A percentile compares a stretch with the other conserved stretches of the same genome.
These are phyloP conservation scores for Margarornis squamiger DNA, from an alignment of 2,797 vertebrate genomes.

Conservation along the genomic window DNA sequence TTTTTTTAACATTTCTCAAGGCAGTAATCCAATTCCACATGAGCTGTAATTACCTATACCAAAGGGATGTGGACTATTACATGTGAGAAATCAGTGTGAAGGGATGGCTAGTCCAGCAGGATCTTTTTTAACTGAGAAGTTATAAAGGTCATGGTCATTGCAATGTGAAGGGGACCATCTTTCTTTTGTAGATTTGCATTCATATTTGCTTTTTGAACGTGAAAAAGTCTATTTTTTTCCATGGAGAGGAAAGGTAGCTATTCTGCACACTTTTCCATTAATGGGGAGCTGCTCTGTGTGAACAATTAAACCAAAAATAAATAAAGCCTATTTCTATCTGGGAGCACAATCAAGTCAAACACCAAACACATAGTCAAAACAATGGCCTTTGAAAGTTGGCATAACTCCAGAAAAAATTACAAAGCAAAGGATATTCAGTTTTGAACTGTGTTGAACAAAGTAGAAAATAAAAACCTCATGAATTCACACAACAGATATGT, in stretches of 20 bases:
- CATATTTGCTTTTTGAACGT: not conserved
- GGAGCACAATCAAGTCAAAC: not conserved
- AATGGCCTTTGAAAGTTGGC: conserved; percentile 12
- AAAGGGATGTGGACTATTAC: not conserved
- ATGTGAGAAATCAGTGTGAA: not conserved
- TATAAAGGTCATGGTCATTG: not conserved
- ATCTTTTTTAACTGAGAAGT: not conserved
- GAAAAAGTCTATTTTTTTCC: not conserved
- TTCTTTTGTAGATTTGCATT: not conserved
- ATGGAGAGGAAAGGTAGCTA: not conserved
- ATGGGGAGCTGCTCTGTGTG: not conserved
- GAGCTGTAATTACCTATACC: not conserved
- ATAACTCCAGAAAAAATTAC: conserved; percentile 12
- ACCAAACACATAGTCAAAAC: conserved; percentile 17
- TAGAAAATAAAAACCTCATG: not conserved
- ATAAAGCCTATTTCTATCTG: conserved; percentile 6
- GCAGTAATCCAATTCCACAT: not conserved
- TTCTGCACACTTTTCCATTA: not conserved
- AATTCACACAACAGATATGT: not conserved
- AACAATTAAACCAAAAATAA: conserved; percentile 38
- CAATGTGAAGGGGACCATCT: not conserved
- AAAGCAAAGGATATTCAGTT: conserved; percentile 9
- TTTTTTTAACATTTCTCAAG: not conserved
- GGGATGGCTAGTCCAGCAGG: not conserved
- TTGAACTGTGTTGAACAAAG: not conserved